phyloP scores from a whole-genome alignment of 1,140 invertebrate species.

The Magallana gigas region DNA sequence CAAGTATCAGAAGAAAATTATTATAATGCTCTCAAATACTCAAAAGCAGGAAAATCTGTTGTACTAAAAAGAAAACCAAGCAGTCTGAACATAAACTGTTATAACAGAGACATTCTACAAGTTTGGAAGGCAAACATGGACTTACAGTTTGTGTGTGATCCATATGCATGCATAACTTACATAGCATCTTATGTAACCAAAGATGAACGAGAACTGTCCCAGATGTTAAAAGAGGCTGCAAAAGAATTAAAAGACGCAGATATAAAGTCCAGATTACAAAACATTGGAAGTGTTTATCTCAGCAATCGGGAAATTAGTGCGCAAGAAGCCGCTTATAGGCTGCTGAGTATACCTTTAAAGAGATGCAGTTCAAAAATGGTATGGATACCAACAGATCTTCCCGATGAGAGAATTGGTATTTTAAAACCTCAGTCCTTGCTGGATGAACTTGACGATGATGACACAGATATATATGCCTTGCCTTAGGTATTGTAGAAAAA shows the following conservation, averaged over 20 bases:
- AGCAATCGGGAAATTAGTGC: conserved; percentile 52
- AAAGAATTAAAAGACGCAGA: too few species aligned
- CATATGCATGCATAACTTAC: conserved; percentile 52
- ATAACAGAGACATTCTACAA: conserved; percentile 49
- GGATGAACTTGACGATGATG: conserved; percentile 46
- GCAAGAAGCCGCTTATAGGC: conserved; percentile 60
- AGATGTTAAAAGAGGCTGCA: conserved; percentile 15
- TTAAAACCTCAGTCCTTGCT: conserved; percentile 43
- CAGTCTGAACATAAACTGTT: conserved; percentile 50
- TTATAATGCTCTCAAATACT: neutral
- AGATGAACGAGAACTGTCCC: conserved; percentile 46
- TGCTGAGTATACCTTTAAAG: conserved; percentile 56
- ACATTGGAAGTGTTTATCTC: too few species aligned
- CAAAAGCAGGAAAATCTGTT: neutral
- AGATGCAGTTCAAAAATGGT: conserved; percentile 48
- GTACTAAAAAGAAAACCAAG: conserved; percentile 37
- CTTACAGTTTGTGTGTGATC: conserved; percentile 52
- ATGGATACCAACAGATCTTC: conserved; percentile 52
- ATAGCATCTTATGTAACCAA: conserved; percentile 54
- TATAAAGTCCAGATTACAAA: too few species aligned
- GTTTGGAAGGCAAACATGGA: conserved; percentile 59
- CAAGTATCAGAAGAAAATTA: too few species aligned
- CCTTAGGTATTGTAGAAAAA: conserved; percentile 47
- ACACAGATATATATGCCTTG: conserved; percentile 43
- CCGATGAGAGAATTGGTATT: conserved; percentile 40